Conservation (phyloP, 2,888 invertebrate species). For the Lingula anatina region DNA sequence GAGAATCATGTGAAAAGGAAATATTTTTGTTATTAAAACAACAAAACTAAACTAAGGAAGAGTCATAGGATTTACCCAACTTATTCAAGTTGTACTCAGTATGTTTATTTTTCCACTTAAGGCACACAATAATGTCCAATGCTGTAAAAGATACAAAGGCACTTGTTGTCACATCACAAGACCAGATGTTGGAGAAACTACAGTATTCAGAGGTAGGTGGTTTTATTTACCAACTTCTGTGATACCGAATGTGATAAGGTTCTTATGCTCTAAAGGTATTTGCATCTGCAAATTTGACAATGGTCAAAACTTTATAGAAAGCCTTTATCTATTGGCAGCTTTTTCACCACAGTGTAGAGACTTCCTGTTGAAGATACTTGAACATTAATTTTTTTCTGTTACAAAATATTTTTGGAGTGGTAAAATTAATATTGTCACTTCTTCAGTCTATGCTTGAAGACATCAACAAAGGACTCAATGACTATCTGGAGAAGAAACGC, state of each 20-base stretch:
- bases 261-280: too few relatives aligned
- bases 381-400: background rate
- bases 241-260: too few relatives aligned
- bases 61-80: background rate
- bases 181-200: constrained; percentile 48
- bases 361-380: too few relatives aligned
- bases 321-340: too few relatives aligned
- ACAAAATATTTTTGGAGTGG: background rate
- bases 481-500: constrained; percentile 50
- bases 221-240: too few relatives aligned
- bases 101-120: constrained; percentile 11
- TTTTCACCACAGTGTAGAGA: too few relatives aligned
- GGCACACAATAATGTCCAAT: constrained; percentile 46
- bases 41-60: too few relatives aligned
- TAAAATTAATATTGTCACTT: constrained; percentile 4
- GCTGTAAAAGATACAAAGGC: constrained; percentile 44
- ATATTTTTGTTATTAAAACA: too few relatives aligned
- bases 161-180: constrained; percentile 45
- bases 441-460: constrained; percentile 48
- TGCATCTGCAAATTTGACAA: too few relatives aligned
- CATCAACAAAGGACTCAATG: constrained; percentile 49
- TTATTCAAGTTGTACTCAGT: background rate
- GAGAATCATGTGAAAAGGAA: too few relatives aligned
- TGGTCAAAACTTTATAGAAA: too few relatives aligned
- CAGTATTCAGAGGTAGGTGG: constrained; percentile 43